Conservation (phyloP, 2,888 invertebrate genomes). For the Eupithecia centaureata region DNA sequence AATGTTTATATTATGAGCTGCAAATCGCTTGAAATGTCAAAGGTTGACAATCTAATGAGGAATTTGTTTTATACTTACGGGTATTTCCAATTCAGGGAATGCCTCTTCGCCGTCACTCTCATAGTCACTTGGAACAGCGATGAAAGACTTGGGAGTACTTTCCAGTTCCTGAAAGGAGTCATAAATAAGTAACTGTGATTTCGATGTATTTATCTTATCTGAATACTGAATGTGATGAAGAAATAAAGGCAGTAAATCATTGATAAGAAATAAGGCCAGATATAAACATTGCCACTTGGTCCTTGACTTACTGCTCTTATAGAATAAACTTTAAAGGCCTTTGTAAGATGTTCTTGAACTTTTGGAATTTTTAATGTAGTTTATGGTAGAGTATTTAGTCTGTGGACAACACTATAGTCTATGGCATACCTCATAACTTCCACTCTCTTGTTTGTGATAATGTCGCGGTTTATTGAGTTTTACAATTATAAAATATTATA, state of each 20-base stretch:
- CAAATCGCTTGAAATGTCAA: neutral
- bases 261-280: slow-evolving; percentile 58
- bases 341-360: slow-evolving; percentile 2
- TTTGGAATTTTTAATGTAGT: neutral
- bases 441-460: no score
- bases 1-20: neutral
- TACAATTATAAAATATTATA: no score
- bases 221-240: slow-evolving; percentile 21
- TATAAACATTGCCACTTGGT: slow-evolving; percentile 38
- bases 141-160: slow-evolving; percentile 62
- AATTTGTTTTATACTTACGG: slow-evolving; percentile 64
- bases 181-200: slow-evolving; percentile 2
- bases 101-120: slow-evolving; percentile 81
- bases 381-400: no score
- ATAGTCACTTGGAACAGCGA: slow-evolving; percentile 67
- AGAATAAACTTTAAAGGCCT: neutral
- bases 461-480: no score
- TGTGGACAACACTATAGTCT: no score
- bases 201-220: slow-evolving; percentile 8
- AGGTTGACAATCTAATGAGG: neutral
- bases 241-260: slow-evolving; percentile 38
- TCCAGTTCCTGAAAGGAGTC: slow-evolving; percentile 66
- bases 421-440: no score
- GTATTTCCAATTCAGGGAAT: slow-evolving; percentile 73
- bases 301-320: slow-evolving; percentile 55